A percentile compares a stretch with the other conserved stretches of the same genome.
phyloP scores from a whole-genome alignment of 2,888 invertebrate species.

The Pherbina coryleti region DNA sequence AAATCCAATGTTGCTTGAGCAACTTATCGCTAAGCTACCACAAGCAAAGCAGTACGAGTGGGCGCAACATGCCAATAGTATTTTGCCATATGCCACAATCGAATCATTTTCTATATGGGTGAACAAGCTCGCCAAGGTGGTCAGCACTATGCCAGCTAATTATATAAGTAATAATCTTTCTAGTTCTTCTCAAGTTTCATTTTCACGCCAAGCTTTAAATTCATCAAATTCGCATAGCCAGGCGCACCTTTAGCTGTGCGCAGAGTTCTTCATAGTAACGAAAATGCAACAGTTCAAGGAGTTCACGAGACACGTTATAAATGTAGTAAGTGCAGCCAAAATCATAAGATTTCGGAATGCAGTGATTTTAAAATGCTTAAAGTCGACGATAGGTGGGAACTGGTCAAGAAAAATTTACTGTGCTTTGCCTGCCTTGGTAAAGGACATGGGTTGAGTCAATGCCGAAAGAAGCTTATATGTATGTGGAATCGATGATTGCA shows the following conservation, averaged over 20 bases:
- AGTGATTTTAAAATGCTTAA: background rate
- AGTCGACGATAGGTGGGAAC: background rate
- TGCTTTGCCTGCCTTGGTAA: background rate
- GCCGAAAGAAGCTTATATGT: background rate
- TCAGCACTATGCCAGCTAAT: background rate
- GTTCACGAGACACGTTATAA: too few relatives aligned
- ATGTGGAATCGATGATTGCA: background rate
- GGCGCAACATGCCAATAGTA: background rate
- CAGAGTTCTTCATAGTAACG: background rate
- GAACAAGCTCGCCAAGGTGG: slow-evolving; percentile 36
- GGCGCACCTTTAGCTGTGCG: too few relatives aligned
- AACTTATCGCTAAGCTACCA: background rate
- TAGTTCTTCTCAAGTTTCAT: background rate
- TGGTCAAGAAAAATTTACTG: background rate
- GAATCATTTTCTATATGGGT: slow-evolving; percentile 39
- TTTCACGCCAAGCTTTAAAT: too few relatives aligned
- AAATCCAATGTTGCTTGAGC: slow-evolving; percentile 21
- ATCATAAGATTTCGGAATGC: background rate
- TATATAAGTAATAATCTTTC: background rate
- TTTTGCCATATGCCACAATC: slow-evolving; percentile 16
- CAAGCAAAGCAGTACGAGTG: background rate
- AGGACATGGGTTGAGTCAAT: background rate
- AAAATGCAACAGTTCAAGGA: background rate
- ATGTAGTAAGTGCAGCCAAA: too few relatives aligned
- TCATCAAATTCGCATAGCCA: too few relatives aligned